phyloP scores from a whole-genome alignment of 2,113 vertebrate genomes.

The Eptesicus fuscus region DNA sequence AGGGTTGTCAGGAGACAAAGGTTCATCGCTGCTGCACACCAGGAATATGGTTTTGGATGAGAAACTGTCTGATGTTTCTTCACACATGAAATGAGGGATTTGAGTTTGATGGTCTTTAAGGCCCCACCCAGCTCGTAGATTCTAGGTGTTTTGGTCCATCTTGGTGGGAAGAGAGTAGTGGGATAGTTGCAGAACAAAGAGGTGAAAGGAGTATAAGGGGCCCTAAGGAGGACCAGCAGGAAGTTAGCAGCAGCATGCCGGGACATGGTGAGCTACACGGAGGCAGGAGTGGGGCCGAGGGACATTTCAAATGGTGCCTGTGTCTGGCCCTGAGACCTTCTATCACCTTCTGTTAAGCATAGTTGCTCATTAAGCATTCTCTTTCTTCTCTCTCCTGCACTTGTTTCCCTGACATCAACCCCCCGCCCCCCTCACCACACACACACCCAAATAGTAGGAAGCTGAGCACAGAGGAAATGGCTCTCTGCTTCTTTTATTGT shows the following conservation, averaged over 20 bases:
- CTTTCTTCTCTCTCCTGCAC: background rate
- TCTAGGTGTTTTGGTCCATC: background rate
- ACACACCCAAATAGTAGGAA: background rate
- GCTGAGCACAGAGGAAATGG: background rate
- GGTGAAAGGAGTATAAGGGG: background rate
- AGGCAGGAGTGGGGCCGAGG: no score
- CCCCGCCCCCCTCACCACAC: background rate
- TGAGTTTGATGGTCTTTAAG: background rate
- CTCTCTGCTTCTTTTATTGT: background rate
- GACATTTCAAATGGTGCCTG: background rate
- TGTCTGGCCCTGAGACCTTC: background rate
- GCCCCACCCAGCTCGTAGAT: background rate
- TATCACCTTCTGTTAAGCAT: background rate
- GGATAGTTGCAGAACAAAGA: background rate
- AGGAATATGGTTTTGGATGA: background rate
- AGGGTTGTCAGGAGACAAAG: background rate
- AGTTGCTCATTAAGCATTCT: background rate
- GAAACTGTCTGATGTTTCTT: background rate
- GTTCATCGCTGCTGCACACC: background rate
- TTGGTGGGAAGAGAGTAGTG: background rate
- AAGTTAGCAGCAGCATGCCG: accelerated
- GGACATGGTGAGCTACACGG: background rate
- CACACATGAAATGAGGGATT: background rate
- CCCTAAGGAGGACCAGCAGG: background rate
- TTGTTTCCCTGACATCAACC: no score